Conservation (phyloP, 2,797 vertebrate genomes). For the Intellagama lesueurii region DNA sequence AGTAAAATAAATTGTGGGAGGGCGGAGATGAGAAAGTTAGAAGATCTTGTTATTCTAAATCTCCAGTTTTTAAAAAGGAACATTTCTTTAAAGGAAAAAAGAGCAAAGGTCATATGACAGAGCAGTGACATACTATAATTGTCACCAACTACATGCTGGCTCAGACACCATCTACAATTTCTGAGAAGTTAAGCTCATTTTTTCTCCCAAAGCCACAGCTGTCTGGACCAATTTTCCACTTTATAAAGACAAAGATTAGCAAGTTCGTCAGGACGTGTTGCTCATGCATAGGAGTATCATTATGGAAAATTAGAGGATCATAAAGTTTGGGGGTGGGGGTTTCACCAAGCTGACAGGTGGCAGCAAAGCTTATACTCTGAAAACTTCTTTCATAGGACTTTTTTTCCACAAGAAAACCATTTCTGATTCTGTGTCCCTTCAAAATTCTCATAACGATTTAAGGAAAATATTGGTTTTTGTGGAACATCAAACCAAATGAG, state of each 20-base stretch:
- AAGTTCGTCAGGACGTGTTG: slow-evolving; percentile 44
- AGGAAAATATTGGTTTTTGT: background rate
- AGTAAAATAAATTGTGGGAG: background rate
- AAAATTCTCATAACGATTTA: background rate
- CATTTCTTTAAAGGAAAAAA: slow-evolving; percentile 42
- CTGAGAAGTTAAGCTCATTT: slow-evolving; percentile 73
- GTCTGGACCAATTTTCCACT: slow-evolving; percentile 74
- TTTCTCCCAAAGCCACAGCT: slow-evolving; percentile 69
- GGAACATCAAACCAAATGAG: background rate
- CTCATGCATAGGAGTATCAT: slow-evolving; percentile 44
- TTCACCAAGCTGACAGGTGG: slow-evolving; percentile 51
- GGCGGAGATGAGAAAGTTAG: background rate
- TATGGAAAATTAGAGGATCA: slow-evolving; percentile 21
- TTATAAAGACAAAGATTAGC: slow-evolving; percentile 34
- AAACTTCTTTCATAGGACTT: slow-evolving; percentile 35
- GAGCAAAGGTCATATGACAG: slow-evolving; percentile 51
- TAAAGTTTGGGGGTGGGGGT: slow-evolving; percentile 18
- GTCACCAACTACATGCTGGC: slow-evolving; percentile 6
- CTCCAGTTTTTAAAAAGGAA: slow-evolving; percentile 10
- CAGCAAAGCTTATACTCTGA: slow-evolving; percentile 14
- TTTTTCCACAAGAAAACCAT: slow-evolving; percentile 36
- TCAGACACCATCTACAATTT: slow-evolving; percentile 71
- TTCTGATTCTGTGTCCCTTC: slow-evolving; percentile 20
- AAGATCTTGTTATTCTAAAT: background rate
- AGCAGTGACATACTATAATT: slow-evolving; percentile 55